Conservation (phyloP, 2,113 vertebrate species). For the Eretmochelys imbricata region DNA sequence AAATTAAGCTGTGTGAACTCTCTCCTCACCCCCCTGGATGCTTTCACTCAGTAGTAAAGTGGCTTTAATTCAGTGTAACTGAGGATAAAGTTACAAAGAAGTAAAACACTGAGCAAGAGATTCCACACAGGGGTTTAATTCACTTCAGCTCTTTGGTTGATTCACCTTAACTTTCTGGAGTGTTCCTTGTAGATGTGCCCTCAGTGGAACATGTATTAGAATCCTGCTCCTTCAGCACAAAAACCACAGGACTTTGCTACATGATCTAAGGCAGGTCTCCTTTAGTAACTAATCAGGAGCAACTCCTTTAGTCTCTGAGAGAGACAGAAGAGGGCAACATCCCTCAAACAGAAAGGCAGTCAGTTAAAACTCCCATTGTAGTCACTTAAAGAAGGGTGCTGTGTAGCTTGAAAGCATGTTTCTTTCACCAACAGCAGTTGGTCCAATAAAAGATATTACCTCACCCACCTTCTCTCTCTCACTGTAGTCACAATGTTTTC, state of each 20-base stretch:
- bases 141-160: neutral
- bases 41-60: neutral
- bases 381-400: neutral
- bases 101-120: too few species aligned
- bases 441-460: neutral
- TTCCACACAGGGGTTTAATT: neutral
- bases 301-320: neutral
- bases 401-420: neutral
- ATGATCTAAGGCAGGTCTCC: neutral
- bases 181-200: neutral
- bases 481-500: neutral
- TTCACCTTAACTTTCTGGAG: neutral
- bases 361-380: neutral
- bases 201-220: neutral
- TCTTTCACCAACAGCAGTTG: neutral
- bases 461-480: neutral
- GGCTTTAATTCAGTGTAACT: neutral
- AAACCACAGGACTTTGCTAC: neutral
- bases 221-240: neutral
- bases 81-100: neutral
- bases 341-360: neutral
- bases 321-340: neutral
- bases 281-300: neutral
- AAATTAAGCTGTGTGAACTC: neutral
- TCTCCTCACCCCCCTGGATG: neutral